Base-by-base conservation (phyloP, 2,113 vertebrate species). In the Sorex fumeus region DNA sequence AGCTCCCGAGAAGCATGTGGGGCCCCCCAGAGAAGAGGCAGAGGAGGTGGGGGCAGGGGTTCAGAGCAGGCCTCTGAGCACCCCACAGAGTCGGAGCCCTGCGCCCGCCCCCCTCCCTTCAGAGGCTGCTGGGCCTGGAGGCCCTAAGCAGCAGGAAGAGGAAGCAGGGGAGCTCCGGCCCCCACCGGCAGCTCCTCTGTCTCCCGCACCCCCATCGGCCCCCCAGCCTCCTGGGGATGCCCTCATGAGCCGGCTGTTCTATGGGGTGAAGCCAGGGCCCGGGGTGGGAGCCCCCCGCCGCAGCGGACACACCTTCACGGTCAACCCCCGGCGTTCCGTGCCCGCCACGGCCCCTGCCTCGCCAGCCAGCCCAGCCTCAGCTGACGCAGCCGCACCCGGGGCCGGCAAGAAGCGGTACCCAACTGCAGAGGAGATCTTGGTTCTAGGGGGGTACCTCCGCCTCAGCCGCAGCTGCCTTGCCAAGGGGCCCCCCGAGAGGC, bases 401-500 rank as follows among this genome's bases (percentile, higher is more conserved):
- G 74, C 95, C 10, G 95, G 96, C 12, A 99, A 98, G 97, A 99
- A 99, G 95, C 98, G 98, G 80, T 99, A 98, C 94, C 99, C 99
- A 25, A 98, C 98, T 1, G 98, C 96, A 0, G 98, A 99, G 88
- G 98, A 99, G 96, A 99, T 99, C 45, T 96, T 98, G 97, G 99
- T 99, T 91, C 98, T 99, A 13, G 99, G 99, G 34, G 99, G 99
- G 79, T 99, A 99, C 97, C 98, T 98, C 96, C 98, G 97, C 34
- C 98, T 99, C 72, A 97, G 98, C 71, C 98, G 96, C 93, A 99
- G 99, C 43, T 99, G 99, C 95, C 97, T 99, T 81, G 97, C 97
- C 75, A 99, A 98, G 96, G 98, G 96, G 30, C 98, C 96, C 97
- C 97, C 93, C 3, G 96, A 97, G 74, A 96, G 94, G 84, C 97